Base-by-base conservation (phyloP, 1,140 invertebrate species). In the Ridgeia piscesae region DNA sequence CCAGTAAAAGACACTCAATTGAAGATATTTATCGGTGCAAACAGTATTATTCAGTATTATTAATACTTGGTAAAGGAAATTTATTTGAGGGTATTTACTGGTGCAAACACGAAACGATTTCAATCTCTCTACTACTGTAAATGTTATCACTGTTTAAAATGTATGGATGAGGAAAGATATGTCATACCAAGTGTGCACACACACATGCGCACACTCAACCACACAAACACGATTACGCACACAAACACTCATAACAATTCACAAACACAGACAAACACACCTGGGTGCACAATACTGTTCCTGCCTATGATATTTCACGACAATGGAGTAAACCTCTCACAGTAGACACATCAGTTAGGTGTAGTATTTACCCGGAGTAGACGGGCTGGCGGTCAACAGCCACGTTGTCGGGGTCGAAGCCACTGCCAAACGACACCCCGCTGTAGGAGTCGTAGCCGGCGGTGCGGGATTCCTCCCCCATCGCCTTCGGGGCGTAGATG, bases 381-480 rank as follows among this genome's bases (percentile, higher is more conserved):
- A 98, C 97, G 94, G 97, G 95, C 34, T 94, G 97, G 93, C 97
- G 96, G 93, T 98, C 97, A 93, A 99, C 98, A 94, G 98, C 98
- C 92, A 99, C 97, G 96, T 99, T 99, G 96, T 99, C 98, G 91
- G 97, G 97, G 34, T 97, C 97, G 95, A 97, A 97, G 58, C 96
- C 97, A 77, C 96, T 95, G 95, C 97, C 96, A 94, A 96, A 96
- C 34, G 95, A 95, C 35, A 95, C 95, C 0, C 95, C 95, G 91
- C 94, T 95, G 94, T 96, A 96, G 9, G 91, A 92, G 34, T 94
- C 95, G 4, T 93, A 93, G 14, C 91, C 89, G 17, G 33, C 48
- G 21, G 89, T 34, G n/a, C 88, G 50, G 14, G 88, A 77, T n/a
- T n/a, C 92, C 42, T 92, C 92, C 92, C 89, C 91, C 34, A 92